phyloP scores from a whole-genome alignment of 2,888 invertebrate species.

The Apeira syringaria region DNA sequence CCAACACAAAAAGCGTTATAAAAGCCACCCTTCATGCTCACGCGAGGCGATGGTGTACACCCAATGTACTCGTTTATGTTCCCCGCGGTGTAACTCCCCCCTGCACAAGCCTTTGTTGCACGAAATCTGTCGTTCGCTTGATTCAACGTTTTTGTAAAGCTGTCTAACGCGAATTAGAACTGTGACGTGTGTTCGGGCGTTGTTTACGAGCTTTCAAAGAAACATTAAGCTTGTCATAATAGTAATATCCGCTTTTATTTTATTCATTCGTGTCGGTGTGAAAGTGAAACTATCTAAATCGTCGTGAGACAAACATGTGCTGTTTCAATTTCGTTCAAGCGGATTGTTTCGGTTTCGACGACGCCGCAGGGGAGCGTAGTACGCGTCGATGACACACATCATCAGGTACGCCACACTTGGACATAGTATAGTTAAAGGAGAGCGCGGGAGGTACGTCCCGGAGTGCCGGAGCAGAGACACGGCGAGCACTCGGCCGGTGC shows the following conservation, averaged over 20 bases:
- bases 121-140: conserved; percentile 18
- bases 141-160: conserved; percentile 20
- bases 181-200: conserved; percentile 6
- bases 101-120: conserved; percentile 22
- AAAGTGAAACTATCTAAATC: conserved; percentile 2
- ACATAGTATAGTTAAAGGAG: conserved; percentile 5
- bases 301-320: conserved; percentile 14
- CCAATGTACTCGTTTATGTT: conserved; percentile 19
- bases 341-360: conserved; percentile 15
- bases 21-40: conserved; percentile 24
- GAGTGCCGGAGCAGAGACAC: conserved; percentile 51
- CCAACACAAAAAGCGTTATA: conserved; percentile 10
- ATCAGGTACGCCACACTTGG: no score
- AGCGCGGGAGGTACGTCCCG: not conserved
- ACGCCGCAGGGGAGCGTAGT: conserved; percentile 15
- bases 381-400: no score
- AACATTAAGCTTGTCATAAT: conserved; percentile 4
- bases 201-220: conserved; percentile 19
- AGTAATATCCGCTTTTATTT: not conserved
- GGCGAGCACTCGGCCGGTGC: conserved; percentile 63
- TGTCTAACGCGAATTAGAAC: conserved; percentile 16
- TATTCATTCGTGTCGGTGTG: conserved; percentile 3
- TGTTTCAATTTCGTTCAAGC: conserved; percentile 6
- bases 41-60: conserved; percentile 14
- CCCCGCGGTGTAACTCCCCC: conserved; percentile 18